A percentile compares a stretch with the other conserved stretches of the same genome.
These are phyloP conservation scores for Andrena marginata DNA, from an alignment of 2,888 invertebrate species.

Conservation along the genomic window DNA sequence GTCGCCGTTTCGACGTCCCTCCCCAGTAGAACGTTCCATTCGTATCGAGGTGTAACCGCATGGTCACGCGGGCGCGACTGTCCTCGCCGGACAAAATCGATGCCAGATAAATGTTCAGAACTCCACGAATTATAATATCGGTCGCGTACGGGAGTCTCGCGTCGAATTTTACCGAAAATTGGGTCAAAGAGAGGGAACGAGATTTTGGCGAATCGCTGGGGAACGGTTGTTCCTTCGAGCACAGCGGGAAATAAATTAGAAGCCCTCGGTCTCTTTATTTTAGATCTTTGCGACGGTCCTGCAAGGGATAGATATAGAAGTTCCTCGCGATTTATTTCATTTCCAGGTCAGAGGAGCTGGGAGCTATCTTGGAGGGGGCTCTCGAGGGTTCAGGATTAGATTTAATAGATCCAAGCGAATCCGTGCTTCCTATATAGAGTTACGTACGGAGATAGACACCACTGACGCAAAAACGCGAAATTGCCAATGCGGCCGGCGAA, in stretches of 20 bases:
- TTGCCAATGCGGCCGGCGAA: slow-evolving; percentile 30
- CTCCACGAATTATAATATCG: not conserved
- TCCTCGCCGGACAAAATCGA: too few species aligned
- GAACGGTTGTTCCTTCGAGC: slow-evolving; percentile 24
- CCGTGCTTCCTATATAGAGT: slow-evolving; percentile 36
- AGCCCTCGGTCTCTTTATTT: slow-evolving; percentile 29
- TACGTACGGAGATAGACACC: slow-evolving; percentile 53
- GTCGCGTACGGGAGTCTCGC: too few species aligned
- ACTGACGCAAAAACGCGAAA: slow-evolving; percentile 35
- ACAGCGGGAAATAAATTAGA: slow-evolving; percentile 29
- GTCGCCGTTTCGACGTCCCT: not conserved
- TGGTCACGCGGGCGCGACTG: not conserved
- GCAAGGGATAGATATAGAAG: slow-evolving; percentile 31
- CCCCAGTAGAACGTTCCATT: not conserved
- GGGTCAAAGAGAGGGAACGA: not conserved
- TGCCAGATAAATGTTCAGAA: not conserved
- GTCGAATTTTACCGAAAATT: not conserved
- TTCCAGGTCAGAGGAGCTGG: slow-evolving; percentile 57
- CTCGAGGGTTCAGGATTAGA: slow-evolving; percentile 60
- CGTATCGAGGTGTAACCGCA: slow-evolving; percentile 6
- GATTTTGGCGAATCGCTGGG: slow-evolving; percentile 15
- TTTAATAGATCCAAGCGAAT: slow-evolving; percentile 58
- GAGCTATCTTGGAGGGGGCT: slow-evolving; percentile 50
- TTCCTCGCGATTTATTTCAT: slow-evolving; percentile 53
- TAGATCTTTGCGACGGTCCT: slow-evolving; percentile 20